Conservation (phyloP, 2,797 vertebrate species). For the Muscicapa comitata region DNA sequence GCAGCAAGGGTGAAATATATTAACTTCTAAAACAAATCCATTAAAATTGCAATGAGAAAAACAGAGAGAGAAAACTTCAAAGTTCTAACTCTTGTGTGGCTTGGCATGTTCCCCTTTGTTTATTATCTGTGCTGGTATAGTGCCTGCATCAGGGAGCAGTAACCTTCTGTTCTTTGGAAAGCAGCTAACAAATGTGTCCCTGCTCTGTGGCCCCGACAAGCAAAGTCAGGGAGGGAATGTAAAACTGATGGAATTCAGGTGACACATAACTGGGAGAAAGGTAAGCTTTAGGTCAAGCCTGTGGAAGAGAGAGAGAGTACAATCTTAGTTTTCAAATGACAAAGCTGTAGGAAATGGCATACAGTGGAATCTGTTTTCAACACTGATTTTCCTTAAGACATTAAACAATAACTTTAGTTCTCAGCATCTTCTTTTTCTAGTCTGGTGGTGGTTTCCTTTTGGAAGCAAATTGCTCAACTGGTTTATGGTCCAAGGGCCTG, state of each 20-base stretch:
- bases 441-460: slow-evolving; percentile 22
- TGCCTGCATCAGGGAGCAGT: neutral
- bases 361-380: slow-evolving; percentile 22
- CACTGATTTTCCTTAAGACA: slow-evolving; percentile 18
- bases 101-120: neutral
- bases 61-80: neutral
- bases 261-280: neutral
- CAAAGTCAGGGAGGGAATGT: neutral
- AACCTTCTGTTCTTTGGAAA: neutral
- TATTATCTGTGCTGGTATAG: slow-evolving; percentile 18
- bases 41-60: slow-evolving; percentile 12
- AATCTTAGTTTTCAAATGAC: neutral
- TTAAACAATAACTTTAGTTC: slow-evolving; percentile 56
- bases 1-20: slow-evolving; percentile 1
- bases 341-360: slow-evolving; percentile 3
- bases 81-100: neutral
- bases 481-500: neutral
- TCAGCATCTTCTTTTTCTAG: slow-evolving; percentile 31
- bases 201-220: neutral
- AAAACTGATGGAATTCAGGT: neutral
- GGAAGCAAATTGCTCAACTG: neutral
- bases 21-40: neutral
- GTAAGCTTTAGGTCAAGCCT: neutral
- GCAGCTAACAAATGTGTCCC: neutral
- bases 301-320: neutral